Evolutionary conservation across 2,888 invertebrate species (phyloP).

Genomic region (Synanthedon myopaeformis): DNA sequence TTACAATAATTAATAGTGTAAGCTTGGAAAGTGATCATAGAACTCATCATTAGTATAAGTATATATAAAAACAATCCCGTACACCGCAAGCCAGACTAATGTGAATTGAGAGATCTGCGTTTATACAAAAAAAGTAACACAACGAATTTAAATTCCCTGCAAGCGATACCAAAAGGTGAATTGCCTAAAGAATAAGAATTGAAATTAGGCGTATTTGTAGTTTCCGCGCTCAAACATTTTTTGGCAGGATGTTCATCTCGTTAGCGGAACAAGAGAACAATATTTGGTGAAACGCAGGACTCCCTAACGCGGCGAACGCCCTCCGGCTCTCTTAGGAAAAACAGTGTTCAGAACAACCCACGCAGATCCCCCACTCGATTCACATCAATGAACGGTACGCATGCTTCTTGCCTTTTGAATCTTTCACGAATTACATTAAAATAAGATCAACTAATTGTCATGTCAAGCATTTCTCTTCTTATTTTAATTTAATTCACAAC

Average conservation of each 20-base stretch:
- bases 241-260: slow-evolving; percentile 11
- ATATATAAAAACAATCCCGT: no score
- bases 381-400: slow-evolving; percentile 49
- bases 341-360: slow-evolving; percentile 15
- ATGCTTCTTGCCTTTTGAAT: slow-evolving; percentile 76
- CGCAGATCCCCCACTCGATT: slow-evolving; percentile 52
- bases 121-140: slow-evolving; percentile 19
- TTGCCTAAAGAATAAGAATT: neutral
- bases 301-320: slow-evolving; percentile 7
- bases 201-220: neutral
- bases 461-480: slow-evolving; percentile 29
- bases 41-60: no score
- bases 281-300: slow-evolving; percentile 11
- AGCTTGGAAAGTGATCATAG: no score
- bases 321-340: slow-evolving; percentile 14
- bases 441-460: slow-evolving; percentile 42
- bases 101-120: slow-evolving; percentile 48
- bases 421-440: slow-evolving; percentile 63
- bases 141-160: slow-evolving; percentile 11
- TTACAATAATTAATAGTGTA: no score
- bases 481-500: slow-evolving; percentile 62
- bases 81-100: no score
- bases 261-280: slow-evolving; percentile 14
- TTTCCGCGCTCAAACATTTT: neutral
- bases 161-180: slow-evolving; percentile 10